Conservation (phyloP, 2,888 invertebrate genomes). For the Drosophila atripex region DNA sequence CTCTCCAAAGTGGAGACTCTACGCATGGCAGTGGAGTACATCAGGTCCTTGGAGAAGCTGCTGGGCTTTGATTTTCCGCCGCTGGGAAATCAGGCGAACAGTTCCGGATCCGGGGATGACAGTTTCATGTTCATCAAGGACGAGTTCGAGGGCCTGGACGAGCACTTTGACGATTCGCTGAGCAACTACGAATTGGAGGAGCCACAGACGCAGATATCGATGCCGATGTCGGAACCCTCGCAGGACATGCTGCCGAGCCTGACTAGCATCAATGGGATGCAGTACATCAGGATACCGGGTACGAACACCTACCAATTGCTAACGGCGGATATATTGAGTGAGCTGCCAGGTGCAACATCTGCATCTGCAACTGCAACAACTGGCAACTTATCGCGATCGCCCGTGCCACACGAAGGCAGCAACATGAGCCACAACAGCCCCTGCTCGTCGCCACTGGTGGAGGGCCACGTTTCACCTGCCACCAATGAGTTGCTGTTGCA, state of each 20-base stretch:
- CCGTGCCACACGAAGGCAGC: conserved; percentile 67
- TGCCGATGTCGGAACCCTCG: not conserved
- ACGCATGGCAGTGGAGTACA: conserved; percentile 95
- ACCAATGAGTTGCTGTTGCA: conserved; percentile 81
- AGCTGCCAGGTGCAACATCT: conserved; percentile 48
- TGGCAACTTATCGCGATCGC: conserved; percentile 70
- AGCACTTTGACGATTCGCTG: conserved; percentile 76
- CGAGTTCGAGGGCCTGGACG: conserved; percentile 78
- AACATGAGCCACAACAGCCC: conserved; percentile 44
- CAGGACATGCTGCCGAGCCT: conserved; percentile 83
- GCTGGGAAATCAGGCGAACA: conserved; percentile 50
- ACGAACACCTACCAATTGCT: conserved; percentile 88
- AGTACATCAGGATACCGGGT: conserved; percentile 86
- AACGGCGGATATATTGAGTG: conserved; percentile 85
- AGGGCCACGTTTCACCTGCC: conserved; percentile 79
- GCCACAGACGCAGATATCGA: not conserved
- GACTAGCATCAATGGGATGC: conserved; percentile 84
- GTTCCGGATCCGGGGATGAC: conserved; percentile 78
- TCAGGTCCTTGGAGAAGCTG: conserved; percentile 90
- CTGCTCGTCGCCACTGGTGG: conserved; percentile 43
- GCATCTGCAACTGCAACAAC: conserved; percentile 62
- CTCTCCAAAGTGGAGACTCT: conserved; percentile 94
- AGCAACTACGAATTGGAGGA: conserved; percentile 81
- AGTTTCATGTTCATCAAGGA: conserved; percentile 81
- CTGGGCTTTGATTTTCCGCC: conserved; percentile 87